Evolutionary conservation across 2,113 vertebrate species (phyloP).

Genomic region (Pteropus alecto): DNA sequence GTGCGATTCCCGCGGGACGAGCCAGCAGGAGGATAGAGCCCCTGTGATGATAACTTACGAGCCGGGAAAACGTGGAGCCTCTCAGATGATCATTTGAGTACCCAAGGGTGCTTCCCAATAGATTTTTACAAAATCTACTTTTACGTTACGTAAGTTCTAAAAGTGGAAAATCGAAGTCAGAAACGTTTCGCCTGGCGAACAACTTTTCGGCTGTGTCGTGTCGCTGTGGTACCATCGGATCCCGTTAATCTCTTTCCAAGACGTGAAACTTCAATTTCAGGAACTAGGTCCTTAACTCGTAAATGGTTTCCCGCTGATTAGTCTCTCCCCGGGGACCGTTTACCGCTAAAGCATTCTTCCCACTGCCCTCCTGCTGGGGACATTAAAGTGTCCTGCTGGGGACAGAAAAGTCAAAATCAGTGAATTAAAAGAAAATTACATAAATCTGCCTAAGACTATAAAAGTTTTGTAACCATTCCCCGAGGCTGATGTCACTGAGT

Average conservation of each 20-base stretch:
- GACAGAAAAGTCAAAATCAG: not conserved
- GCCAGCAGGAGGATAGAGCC: too few relatives aligned
- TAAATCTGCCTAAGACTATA: not conserved
- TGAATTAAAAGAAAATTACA: not conserved
- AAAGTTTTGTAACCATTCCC: not conserved
- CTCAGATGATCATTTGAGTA: not conserved
- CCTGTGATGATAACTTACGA: not conserved
- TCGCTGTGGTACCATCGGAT: not conserved
- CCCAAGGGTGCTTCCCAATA: not conserved
- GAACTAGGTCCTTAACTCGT: not conserved
- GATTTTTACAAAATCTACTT: not conserved
- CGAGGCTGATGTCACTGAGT: not conserved
- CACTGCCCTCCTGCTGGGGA: not conserved
- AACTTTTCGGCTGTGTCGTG: not conserved
- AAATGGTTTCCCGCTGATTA: not conserved
- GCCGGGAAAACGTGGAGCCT: not conserved
- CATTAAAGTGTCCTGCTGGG: not conserved
- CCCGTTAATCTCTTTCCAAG: conserved; percentile 12
- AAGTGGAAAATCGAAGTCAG: not conserved
- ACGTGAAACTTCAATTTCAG: not conserved
- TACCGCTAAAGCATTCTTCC: not conserved
- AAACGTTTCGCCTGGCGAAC: not conserved
- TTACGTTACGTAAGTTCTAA: not conserved
- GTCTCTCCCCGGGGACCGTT: not conserved
- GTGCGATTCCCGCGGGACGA: not conserved